Base-by-base conservation (phyloP, 2,797 vertebrate genomes). In the Tamandua tetradactyla region DNA sequence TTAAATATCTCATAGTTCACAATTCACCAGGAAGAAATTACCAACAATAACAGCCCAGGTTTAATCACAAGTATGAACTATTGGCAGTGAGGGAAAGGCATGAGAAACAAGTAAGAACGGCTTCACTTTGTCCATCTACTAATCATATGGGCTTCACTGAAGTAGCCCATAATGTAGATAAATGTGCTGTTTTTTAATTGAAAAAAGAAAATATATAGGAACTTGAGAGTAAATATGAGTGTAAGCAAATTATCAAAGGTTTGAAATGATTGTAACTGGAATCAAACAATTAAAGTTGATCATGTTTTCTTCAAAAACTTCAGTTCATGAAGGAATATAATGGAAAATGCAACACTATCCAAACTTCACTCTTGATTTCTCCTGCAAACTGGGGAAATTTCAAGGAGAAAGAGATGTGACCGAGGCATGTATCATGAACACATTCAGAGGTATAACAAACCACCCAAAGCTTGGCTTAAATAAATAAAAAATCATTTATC, bases 201-300 rank as follows among this genome's bases (percentile, higher is more conserved):
- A 83, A 90, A 96, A 94, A 93, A 87, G 92, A 86, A 85, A 95
- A 83, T 64, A 55, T 81, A 71, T 93, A 44, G 88, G 81, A 47
- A 40, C 95, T 96, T 72, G 27, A 87, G 22, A 61, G 78, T 86
- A 91, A 91, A 72, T 92, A 86, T 47, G 81, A 52, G 91, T 23
- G 17, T 62, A 79, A 82, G 89, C 17, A 84, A 92, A 42, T 20
- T 35, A 66, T 87, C 87, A 32, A 78, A 83, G 72, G 25, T 83
- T 94, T 83, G 85, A 69, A 85, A 7, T 84, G 52, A 42, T 27
- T 66, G 40, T 82, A 85, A 64, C 42, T 61, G 7, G 25, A 55
- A 78, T 64, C 59, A 75, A 76, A 61, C 72, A 91, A 66, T 52
- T 52, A 22, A 78, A 96, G 79, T 94, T 94, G 90, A 89, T 93